phyloP scores from a whole-genome alignment of 1,140 invertebrate genomes.

The Trachymyrmex septentrionalis region DNA sequence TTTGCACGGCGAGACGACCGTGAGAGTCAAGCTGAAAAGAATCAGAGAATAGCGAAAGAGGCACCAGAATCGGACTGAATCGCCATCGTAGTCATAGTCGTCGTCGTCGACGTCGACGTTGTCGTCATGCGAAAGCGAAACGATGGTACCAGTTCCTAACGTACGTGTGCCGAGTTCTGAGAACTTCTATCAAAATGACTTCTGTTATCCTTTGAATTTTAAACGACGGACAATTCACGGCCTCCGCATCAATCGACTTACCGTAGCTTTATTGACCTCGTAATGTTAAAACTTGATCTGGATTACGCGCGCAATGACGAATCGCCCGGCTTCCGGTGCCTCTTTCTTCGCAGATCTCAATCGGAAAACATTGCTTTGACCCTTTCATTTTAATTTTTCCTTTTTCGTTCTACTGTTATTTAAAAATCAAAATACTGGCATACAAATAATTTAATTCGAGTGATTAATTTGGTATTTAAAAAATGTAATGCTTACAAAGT shows the following conservation, averaged over 20 bases:
- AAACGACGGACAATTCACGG: constrained; percentile 24
- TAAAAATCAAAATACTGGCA: neutral
- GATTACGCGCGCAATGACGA: neutral
- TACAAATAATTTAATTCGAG: neutral
- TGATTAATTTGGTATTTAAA: neutral
- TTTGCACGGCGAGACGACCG: constrained; percentile 55
- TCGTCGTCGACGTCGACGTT: neutral
- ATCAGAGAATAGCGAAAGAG: neutral
- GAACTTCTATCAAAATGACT: constrained; percentile 38
- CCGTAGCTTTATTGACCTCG: constrained; percentile 13
- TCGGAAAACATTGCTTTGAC: neutral
- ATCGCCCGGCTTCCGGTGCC: neutral
- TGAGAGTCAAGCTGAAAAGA: constrained; percentile 31
- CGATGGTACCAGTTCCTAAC: neutral
- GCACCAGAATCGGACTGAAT: neutral
- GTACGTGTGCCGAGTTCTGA: constrained; percentile 46
- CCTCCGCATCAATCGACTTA: neutral
- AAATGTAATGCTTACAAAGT: constrained; percentile 2
- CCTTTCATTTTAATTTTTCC: neutral
- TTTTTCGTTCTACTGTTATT: neutral
- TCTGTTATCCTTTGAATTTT: constrained; percentile 55
- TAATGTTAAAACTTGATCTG: constrained; percentile 28
- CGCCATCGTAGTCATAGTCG: neutral
- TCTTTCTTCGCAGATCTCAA: neutral
- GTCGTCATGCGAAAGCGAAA: constrained; percentile 36